Percentiles rank a stretch among this genome's conserved stretches.
Evolutionary conservation across 2,888 invertebrate species (phyloP).

Genomic region (Andrena haemorrhoa): DNA sequence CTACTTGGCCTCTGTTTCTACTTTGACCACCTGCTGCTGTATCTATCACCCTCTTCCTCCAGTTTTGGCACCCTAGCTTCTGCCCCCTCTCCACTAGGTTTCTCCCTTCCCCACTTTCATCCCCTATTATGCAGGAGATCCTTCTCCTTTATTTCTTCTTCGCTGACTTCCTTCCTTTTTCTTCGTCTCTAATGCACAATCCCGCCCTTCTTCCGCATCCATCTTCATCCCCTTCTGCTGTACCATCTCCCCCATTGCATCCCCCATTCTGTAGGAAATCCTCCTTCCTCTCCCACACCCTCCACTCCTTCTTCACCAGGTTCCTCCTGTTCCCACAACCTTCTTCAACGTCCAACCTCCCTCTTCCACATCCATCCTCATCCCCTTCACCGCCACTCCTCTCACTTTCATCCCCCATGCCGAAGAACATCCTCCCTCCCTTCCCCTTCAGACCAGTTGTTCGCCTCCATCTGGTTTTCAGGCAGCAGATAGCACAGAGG

Average conservation of each 20-base stretch:
- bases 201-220: background rate
- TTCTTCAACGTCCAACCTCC: too few species aligned
- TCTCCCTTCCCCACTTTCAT: background rate
- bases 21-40: too few species aligned
- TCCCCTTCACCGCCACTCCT: background rate
- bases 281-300: background rate
- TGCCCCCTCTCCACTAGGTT: background rate
- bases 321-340: too few species aligned
- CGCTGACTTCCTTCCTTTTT: background rate
- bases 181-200: background rate
- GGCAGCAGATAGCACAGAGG: background rate
- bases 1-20: too few species aligned
- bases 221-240: background rate
- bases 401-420: too few species aligned
- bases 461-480: constrained; percentile 1
- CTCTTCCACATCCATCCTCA: background rate
- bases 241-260: too few species aligned
- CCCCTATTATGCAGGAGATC: too few species aligned
- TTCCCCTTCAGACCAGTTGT: background rate
- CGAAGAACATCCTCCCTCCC: background rate
- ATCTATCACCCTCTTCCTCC: background rate
- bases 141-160: background rate
- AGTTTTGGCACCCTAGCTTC: background rate
- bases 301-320: too few species aligned
- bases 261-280: background rate